A percentile compares a stretch with the other conserved stretches of the same genome.
Conservation (phyloP, 2,888 invertebrate species). For the Synergus japonicus region DNA sequence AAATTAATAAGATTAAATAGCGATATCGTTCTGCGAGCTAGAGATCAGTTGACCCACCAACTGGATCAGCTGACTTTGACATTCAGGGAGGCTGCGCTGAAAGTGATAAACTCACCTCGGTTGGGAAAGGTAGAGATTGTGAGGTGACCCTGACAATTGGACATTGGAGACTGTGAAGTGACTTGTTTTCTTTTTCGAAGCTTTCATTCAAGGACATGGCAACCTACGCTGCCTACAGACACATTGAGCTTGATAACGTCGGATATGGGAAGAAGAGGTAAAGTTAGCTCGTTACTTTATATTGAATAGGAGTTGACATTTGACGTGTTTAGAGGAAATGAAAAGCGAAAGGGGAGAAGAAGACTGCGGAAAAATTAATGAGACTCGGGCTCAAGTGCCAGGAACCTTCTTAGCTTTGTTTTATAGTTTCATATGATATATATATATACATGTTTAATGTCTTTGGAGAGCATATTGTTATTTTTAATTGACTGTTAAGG, state of each 20-base stretch:
- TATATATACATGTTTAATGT: too few species aligned
- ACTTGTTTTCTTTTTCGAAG: not conserved
- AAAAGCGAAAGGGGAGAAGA: too few species aligned
- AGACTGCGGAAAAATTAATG: too few species aligned
- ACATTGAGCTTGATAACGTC: constrained; percentile 95
- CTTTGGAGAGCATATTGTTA: too few species aligned
- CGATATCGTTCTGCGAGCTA: not conserved
- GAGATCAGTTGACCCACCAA: constrained; percentile 41
- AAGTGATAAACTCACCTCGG: constrained; percentile 4
- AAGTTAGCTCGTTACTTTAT: constrained; percentile 64
- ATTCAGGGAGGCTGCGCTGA: constrained; percentile 3
- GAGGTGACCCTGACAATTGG: not conserved
- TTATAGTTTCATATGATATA: too few species aligned
- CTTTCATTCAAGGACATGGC: constrained; percentile 82
- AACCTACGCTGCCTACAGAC: constrained; percentile 95
- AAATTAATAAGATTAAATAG: not conserved
- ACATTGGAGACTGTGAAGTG: constrained; percentile 15
- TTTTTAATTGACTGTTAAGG: too few species aligned
- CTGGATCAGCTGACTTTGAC: constrained; percentile 13
- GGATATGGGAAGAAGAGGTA: constrained; percentile 96
- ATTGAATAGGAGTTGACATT: not conserved
- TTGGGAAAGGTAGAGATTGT: constrained; percentile 4
- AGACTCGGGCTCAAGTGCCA: too few species aligned
- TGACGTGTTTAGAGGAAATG: constrained; percentile 15
- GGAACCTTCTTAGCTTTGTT: too few species aligned